Evolutionary conservation across 1,140 invertebrate species (phyloP), one percentile per base, ranked within the genome.

Genomic region (Drosophila nigrodunni): DNA sequence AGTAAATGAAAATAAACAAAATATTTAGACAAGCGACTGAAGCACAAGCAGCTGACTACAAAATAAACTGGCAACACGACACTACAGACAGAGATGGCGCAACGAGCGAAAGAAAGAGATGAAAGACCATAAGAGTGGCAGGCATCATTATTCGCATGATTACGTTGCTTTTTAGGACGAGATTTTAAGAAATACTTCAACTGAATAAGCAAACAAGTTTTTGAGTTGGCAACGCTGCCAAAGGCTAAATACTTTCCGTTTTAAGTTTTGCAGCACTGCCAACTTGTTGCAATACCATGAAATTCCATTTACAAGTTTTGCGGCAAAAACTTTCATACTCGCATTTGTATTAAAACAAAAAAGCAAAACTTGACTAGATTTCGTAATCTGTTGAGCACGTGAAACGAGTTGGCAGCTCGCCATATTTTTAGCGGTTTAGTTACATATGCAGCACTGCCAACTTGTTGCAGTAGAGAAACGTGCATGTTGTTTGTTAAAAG

Each of bases 1-100:
- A 70, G 41, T 64, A 69, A 70, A 77, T 61, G 59, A 71, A 75
- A 75, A 70, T 75, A 78, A 78, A 78, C 72, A 75, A 65, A 57
- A 78, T 75, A 75, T 75, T 78, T 75, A 57, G 57, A 65, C 67
- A 64, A 52, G 60, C 60, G 49, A 54, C 59, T 49, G 58, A 58
- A 30, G 43, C 47, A 61, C 25, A 74, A 50, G 37, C 66, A 69
- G 65, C 58, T 74, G 58, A 69, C 71, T 69, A 30, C 30, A 69
- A 55, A 75, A 67, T 49, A 65, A 72, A 66, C 39, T 43, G 34
- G 10, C 6, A 60, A 21, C 39, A 10, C 39, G 11, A 41, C 39
- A 41, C 39, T 21, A 21, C 25, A 13, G n/a, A 30, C 18, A 15
- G 15, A 25, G 15, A 49, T 5, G 21, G 34, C 13, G 11, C 8